Evolutionary conservation across 2,797 vertebrate species (phyloP).

Genomic region (Glossophaga mutica): DNA sequence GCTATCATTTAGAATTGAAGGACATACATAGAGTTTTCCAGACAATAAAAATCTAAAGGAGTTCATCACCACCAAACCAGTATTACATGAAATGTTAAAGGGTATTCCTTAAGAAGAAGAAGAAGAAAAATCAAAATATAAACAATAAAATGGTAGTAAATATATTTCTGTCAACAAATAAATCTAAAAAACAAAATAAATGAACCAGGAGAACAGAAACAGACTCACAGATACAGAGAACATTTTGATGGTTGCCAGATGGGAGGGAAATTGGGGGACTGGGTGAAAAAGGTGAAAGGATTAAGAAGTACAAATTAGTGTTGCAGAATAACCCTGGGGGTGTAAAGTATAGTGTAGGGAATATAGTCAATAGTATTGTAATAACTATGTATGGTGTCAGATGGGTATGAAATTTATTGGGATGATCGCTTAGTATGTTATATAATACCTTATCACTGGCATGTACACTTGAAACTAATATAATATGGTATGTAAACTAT

Average conservation of each 20-base stretch:
- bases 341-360: neutral
- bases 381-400: neutral
- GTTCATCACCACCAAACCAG: too few species aligned
- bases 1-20: too few species aligned
- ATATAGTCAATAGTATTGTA: neutral
- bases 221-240: neutral
- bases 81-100: neutral
- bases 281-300: neutral
- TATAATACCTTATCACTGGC: neutral
- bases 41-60: too few species aligned
- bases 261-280: neutral
- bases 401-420: neutral
- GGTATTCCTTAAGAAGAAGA: neutral
- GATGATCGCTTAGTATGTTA: neutral
- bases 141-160: neutral
- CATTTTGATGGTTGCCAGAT: neutral
- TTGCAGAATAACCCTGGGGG: neutral
- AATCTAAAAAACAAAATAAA: neutral
- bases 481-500: neutral
- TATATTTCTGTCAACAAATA: neutral
- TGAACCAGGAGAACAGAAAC: neutral
- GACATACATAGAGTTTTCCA: too few species aligned
- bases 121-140: neutral
- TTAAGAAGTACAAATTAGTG: neutral
- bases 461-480: neutral